Conservation (phyloP, 2,888 invertebrate genomes). For the Pollenia labialis region DNA sequence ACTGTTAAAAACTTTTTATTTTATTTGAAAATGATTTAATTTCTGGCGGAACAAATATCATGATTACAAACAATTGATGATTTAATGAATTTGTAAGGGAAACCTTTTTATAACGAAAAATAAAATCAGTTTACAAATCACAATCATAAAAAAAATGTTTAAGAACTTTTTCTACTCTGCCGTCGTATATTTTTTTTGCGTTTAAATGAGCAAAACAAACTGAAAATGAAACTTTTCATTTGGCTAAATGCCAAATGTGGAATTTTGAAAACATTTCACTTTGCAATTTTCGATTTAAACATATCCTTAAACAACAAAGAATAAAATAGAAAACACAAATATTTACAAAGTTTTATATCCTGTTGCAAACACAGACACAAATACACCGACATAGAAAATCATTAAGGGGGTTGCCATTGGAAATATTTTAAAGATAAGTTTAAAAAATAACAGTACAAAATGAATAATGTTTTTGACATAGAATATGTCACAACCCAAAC, state of each 20-base stretch:
- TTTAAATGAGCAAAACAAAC: slow-evolving; percentile 7
- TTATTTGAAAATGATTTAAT: not conserved
- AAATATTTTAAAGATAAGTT: too few species aligned
- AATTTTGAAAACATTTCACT: slow-evolving; percentile 23
- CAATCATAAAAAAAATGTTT: not conserved
- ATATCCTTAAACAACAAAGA: not conserved
- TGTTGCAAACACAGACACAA: slow-evolving; percentile 3
- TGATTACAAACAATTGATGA: slow-evolving; percentile 18
- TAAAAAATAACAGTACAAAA: too few species aligned
- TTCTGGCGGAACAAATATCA: slow-evolving; percentile 28
- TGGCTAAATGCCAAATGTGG: slow-evolving; percentile 41
- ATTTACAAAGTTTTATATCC: slow-evolving; percentile 50
- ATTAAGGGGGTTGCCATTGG: not conserved
- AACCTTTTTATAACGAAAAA: slow-evolving; percentile 3
- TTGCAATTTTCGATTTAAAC: slow-evolving; percentile 9
- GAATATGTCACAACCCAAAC: too few species aligned
- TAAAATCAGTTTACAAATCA: not conserved
- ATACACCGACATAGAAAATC: not conserved
- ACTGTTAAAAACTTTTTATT: not conserved
- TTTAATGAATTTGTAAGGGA: not conserved
- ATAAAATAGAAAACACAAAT: slow-evolving; percentile 54
- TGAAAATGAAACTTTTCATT: slow-evolving; percentile 18
- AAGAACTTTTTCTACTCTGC: slow-evolving; percentile 1
- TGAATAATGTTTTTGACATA: too few species aligned
- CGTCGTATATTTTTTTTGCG: not conserved